These are phyloP conservation scores for Oplegnathus fasciatus DNA, from an alignment of 2,113 vertebrate species.

Conservation along the genomic window DNA sequence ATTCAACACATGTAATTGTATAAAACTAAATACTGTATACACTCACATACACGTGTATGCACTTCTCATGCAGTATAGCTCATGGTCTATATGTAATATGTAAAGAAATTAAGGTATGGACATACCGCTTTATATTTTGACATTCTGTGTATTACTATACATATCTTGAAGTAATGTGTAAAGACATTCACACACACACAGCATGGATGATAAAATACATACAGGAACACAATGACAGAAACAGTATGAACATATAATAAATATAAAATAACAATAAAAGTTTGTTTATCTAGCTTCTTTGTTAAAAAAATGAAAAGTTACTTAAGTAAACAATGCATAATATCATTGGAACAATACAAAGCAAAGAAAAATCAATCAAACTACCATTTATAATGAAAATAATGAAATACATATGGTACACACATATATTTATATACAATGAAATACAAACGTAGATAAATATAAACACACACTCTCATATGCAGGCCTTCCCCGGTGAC, in stretches of 20 bases:
- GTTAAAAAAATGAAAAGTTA: neutral
- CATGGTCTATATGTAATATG: neutral
- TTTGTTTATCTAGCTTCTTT: neutral
- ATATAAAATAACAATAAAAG: neutral
- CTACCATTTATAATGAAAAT: neutral
- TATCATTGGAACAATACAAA: neutral
- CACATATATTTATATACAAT: neutral
- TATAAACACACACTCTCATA: slow-evolving; percentile 1
- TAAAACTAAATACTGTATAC: neutral
- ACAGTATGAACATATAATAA: neutral
- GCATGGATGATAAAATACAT: neutral
- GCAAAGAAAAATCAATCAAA: neutral
- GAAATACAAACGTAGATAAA: neutral
- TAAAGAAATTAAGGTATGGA: neutral
- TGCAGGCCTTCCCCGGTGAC: slow-evolving; percentile 63
- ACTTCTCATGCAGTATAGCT: neutral
- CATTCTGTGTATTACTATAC: neutral
- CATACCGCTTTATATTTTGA: neutral
- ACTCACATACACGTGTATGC: neutral
- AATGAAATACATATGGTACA: neutral
- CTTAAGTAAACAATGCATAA: neutral
- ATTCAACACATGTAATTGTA: slow-evolving; percentile 1
- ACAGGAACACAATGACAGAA: neutral
- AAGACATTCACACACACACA: neutral
- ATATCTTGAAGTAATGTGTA: neutral